A percentile compares a stretch with the other conserved stretches of the same genome.
Conservation (phyloP, 2,888 invertebrate species). For the Nephrotoma flavescens region DNA sequence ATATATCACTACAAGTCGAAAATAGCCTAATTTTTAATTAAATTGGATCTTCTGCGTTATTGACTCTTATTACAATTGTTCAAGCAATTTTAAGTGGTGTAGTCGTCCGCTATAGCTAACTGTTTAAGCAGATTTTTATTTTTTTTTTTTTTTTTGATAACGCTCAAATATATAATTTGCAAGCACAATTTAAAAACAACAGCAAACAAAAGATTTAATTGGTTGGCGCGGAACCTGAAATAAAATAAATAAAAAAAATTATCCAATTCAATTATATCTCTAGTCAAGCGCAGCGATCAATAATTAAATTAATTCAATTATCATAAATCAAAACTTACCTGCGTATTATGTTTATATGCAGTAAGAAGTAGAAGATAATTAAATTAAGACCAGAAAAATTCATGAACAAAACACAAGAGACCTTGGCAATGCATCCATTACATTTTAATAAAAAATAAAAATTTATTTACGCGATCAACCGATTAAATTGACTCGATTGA, state of each 20-base stretch:
- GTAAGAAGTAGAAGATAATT: background rate
- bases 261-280: no score
- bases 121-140: no score
- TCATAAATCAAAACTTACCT: background rate
- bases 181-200: background rate
- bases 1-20: no score
- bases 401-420: background rate
- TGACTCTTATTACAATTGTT: no score
- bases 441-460: background rate
- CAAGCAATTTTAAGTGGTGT: no score
- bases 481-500: background rate
- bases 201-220: background rate
- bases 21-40: no score
- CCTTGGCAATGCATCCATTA: background rate
- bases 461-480: background rate
- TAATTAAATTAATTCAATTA: background rate
- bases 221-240: background rate
- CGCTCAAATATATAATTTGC: no score
- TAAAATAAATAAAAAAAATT: background rate
- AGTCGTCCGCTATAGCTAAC: no score
- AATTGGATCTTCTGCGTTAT: no score
- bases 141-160: no score
- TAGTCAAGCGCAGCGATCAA: background rate
- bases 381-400: background rate
- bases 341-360: background rate